Evolutionary conservation across 2,888 invertebrate genomes (phyloP).

Genomic region (Norana najaformis): DNA sequence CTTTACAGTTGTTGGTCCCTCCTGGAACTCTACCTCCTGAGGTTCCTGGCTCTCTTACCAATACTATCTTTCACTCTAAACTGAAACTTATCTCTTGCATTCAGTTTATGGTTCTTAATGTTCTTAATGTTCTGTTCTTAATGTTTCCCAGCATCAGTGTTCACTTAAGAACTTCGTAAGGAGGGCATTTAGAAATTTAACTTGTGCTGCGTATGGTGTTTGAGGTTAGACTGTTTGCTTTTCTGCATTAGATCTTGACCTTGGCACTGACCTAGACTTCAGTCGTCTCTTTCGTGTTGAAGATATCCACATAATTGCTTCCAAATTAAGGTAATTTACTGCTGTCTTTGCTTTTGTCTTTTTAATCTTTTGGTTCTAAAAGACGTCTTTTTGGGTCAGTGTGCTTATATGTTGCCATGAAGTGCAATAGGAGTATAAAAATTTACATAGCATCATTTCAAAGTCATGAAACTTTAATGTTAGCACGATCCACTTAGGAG

Average conservation of each 20-base stretch:
- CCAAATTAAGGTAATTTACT: neutral
- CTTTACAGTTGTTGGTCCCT: no score
- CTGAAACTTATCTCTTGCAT: no score
- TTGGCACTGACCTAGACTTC: neutral
- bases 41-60: no score
- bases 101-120: no score
- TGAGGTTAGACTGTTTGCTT: neutral
- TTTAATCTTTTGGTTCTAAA: neutral
- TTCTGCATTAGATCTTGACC: neutral
- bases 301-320: neutral
- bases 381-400: neutral
- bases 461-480: neutral
- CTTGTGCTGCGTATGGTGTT: neutral
- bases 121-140: no score
- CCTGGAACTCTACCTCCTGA: no score
- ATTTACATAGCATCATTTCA: neutral
- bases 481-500: neutral
- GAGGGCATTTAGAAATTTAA: neutral
- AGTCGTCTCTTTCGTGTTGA: neutral
- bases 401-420: neutral
- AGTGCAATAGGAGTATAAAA: neutral
- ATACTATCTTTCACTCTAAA: no score
- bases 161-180: no score
- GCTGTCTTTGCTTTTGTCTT: neutral
- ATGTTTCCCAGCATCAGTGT: no score